A percentile compares a stretch with the other conserved stretches of the same genome.
These are phyloP conservation scores for Tiliacea aurago DNA, from an alignment of 2,888 invertebrate genomes.

Conservation along the genomic window DNA sequence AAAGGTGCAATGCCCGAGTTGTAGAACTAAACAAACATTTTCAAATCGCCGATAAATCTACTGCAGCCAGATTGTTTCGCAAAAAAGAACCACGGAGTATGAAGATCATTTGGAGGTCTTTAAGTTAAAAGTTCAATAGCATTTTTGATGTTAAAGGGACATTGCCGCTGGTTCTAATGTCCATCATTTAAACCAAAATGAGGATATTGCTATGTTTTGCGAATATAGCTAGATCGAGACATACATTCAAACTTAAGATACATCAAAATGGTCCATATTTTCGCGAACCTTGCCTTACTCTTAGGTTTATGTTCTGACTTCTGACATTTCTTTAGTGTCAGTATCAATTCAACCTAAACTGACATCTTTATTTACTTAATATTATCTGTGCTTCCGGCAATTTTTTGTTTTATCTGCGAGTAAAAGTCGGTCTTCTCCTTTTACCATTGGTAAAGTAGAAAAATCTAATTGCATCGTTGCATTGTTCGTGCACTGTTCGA, in stretches of 20 bases:
- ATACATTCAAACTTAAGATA: too few species aligned
- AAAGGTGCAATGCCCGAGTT: conserved; percentile 45
- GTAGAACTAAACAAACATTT: conserved; percentile 30
- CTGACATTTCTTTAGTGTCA: neutral
- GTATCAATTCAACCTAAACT: neutral
- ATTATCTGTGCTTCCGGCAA: neutral
- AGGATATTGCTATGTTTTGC: neutral
- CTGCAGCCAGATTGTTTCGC: conserved; percentile 1
- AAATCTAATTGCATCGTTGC: conserved; percentile 24
- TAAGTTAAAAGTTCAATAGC: conserved; percentile 1
- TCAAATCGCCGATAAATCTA: conserved; percentile 36
- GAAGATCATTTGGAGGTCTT: neutral
- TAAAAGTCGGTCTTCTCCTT: conserved; percentile 1
- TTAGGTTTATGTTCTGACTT: neutral
- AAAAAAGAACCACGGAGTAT: conserved; percentile 6
- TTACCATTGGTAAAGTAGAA: neutral
- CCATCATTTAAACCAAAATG: neutral
- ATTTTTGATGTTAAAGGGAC: neutral
- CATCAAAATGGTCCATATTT: too few species aligned
- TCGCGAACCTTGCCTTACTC: too few species aligned
- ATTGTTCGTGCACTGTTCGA: conserved; percentile 32
- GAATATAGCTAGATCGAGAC: neutral
- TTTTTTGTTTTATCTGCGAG: neutral
- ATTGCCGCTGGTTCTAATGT: neutral
- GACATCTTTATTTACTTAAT: neutral